Percentiles rank a stretch among this genome's conserved stretches.
phyloP scores from a whole-genome alignment of 2,113 vertebrate species.

The Aix galericulata region DNA sequence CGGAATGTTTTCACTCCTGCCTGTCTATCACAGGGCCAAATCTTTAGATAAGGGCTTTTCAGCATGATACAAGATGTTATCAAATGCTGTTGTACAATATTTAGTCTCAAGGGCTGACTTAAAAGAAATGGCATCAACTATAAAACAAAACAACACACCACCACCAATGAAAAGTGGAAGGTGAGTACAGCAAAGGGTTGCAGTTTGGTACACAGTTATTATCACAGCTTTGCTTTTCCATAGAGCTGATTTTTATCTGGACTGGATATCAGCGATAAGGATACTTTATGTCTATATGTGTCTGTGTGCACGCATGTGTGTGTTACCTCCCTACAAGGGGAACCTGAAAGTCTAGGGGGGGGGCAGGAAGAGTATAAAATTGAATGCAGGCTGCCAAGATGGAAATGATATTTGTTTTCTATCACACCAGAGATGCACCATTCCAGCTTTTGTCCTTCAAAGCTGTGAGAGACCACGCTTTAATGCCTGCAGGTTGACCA shows the following conservation, averaged over 20 bases:
- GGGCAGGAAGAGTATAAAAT: constrained; percentile 58
- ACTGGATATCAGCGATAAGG: constrained; percentile 45
- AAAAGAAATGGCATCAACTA: constrained; percentile 84
- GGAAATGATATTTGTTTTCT: constrained; percentile 79
- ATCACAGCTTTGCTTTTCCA: constrained; percentile 45
- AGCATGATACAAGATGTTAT: constrained; percentile 86
- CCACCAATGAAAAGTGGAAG: constrained; percentile 63
- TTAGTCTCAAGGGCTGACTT: constrained; percentile 83
- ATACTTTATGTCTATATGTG: background rate
- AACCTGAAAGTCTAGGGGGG: background rate
- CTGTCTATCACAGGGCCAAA: constrained; percentile 78
- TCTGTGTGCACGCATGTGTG: background rate
- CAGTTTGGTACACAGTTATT: constrained; percentile 52
- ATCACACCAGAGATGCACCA: constrained; percentile 59
- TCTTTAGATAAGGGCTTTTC: constrained; percentile 84
- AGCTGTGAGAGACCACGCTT: constrained; percentile 72
- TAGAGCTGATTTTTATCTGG: constrained; percentile 64
- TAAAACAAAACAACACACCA: constrained; percentile 42
- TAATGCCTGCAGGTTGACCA: constrained; percentile 86
- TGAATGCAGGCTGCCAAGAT: constrained; percentile 69
- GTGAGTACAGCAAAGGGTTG: constrained; percentile 8
- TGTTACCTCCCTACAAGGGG: constrained; percentile 21
- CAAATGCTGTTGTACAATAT: constrained; percentile 80
- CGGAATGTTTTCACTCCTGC: constrained; percentile 65
- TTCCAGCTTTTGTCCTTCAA: constrained; percentile 83